Percentiles rank a stretch among this genome's conserved stretches.
Evolutionary conservation across 2,797 vertebrate species (phyloP).

Genomic region (Florisuga fusca): DNA sequence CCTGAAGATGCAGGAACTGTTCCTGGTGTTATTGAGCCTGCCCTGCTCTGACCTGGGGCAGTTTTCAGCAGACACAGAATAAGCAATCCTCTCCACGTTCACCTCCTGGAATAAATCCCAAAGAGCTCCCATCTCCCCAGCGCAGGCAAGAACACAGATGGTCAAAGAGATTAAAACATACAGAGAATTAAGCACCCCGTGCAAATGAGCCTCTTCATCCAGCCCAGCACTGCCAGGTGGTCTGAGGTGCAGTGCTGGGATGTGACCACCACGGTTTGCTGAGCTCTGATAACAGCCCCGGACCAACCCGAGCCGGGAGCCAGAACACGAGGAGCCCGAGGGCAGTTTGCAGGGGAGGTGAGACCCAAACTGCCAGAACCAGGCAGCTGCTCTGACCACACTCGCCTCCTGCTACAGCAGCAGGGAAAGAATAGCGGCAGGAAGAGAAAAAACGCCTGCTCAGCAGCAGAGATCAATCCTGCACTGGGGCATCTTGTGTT

Average conservation of each 20-base stretch:
- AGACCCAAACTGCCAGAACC: neutral
- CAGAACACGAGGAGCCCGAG: neutral
- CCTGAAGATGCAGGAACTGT: neutral
- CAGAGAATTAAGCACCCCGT: conserved; percentile 54
- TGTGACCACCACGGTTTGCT: neutral
- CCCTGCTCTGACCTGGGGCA: conserved; percentile 20
- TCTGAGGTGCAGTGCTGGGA: neutral
- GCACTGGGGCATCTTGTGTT: accelerated
- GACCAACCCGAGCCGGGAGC: neutral
- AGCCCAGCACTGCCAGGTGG: neutral
- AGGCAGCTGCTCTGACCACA: neutral
- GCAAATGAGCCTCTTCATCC: conserved; percentile 55
- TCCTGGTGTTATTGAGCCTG: conserved; percentile 17
- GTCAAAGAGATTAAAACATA: conserved; percentile 55
- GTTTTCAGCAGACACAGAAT: conserved; percentile 20
- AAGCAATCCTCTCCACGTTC: conserved; percentile 13
- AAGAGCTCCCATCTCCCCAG: conserved; percentile 34
- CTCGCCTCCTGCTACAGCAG: neutral
- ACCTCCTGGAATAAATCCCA: conserved; percentile 63
- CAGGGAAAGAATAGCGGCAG: neutral
- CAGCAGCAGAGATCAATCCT: neutral
- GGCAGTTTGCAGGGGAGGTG: neutral
- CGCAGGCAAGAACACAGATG: conserved; percentile 63
- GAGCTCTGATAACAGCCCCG: neutral
- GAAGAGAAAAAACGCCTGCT: neutral